A percentile compares a stretch with the other conserved stretches of the same genome.
Evolutionary conservation across 2,888 invertebrate genomes (phyloP).

Genomic region (Chrysolina haemoptera): DNA sequence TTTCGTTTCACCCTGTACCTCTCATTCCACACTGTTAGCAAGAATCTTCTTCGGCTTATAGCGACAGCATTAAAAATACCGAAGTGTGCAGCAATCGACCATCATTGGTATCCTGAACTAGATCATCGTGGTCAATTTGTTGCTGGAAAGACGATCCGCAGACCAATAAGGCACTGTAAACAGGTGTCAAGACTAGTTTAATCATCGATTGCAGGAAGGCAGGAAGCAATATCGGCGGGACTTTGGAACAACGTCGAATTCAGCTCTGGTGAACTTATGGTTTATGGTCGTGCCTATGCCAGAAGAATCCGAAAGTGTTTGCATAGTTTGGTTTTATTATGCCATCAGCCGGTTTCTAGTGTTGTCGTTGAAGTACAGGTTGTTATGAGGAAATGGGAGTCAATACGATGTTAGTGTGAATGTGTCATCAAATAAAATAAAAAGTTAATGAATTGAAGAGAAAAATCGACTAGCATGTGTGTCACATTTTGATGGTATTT

Average conservation of each 20-base stretch:
- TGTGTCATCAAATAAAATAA: too few species aligned
- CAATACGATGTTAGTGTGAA: too few species aligned
- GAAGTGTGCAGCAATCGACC: constrained; percentile 50
- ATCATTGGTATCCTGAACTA: constrained; percentile 54
- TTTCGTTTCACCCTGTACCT: not conserved
- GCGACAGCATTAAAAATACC: constrained; percentile 51
- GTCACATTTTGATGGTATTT: too few species aligned
- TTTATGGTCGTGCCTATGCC: constrained; percentile 13
- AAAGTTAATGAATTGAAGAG: too few species aligned
- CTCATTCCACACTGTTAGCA: not conserved
- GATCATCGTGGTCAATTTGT: constrained; percentile 54
- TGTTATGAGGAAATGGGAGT: too few species aligned
- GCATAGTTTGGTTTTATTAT: constrained; percentile 6
- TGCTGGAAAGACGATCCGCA: constrained; percentile 28
- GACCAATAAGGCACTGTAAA: constrained; percentile 44
- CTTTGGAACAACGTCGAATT: constrained; percentile 16
- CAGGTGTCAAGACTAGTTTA: constrained; percentile 45
- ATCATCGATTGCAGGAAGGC: constrained; percentile 39
- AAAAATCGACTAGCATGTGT: too few species aligned
- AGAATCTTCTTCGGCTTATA: constrained; percentile 20
- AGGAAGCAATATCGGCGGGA: constrained; percentile 38
- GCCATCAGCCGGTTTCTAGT: constrained; percentile 4
- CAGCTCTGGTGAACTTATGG: not conserved
- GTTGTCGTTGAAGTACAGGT: not conserved
- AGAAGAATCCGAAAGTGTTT: constrained; percentile 12